Base-by-base conservation (phyloP, 2,797 vertebrate genomes). In the Carapus acus region DNA sequence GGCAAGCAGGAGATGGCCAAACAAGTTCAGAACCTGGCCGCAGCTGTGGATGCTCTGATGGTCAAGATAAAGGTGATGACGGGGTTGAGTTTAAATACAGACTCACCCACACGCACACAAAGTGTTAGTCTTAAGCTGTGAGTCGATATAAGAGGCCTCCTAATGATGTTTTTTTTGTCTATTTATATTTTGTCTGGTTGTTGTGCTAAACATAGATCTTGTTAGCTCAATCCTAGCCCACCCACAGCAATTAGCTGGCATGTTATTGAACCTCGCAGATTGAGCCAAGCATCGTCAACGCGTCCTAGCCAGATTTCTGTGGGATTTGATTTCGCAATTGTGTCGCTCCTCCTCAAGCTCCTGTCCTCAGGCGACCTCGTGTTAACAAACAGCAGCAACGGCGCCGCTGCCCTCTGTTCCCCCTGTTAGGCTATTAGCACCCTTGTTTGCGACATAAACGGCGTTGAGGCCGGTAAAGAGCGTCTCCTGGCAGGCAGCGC, bases 1-100 rank as follows among this genome's bases (percentile, higher is more conserved):
- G 92, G 94, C n/a, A 96, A 97, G 62, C 86, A 82, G n/a, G 93
- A 97, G 70, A 89, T 96, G 88, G 90, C 83, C 80, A 92, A 91
- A 51, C 91, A 92, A 74, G 83, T 95, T 51, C 88, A 90, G 57
- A 85, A 94, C 18, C 86, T 99, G 71, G 92, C 91, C n/a, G 34
- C 67, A 39, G 88, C 93, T 65, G 91, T 97, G 46, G 91, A 94
- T 58, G 74, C 89, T 47, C 88, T 90, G 58, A 80, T 93, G 74
- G 77, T 77, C 34, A 97, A 93, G 82, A 93, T 97, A 78, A 97
- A 97, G 92, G 94, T 94, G 82, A 79, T 69, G n/a, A n/a, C n/a
- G n/a, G n/a, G n/a, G n/a, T n/a, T n/a, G n/a, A n/a, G n/a, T n/a
- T n/a, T n/a, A n/a, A n/a, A n/a, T n/a, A n/a, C n/a, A 20, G 44